Evolutionary conservation across 2,113 vertebrate species (phyloP).

Genomic region (Gambusia holbrooki): DNA sequence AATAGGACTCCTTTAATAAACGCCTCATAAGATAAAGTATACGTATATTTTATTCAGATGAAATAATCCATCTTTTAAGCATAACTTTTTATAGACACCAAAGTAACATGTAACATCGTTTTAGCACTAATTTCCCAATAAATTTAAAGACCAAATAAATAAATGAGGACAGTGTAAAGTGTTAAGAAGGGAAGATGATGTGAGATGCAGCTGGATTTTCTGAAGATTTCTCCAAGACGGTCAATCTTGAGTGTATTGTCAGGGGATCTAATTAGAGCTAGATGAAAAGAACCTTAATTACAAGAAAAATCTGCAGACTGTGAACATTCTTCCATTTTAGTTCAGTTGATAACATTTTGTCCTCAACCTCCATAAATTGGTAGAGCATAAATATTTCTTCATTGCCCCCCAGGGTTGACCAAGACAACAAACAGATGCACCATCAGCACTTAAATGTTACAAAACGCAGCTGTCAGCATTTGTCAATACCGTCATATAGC

Average conservation of each 20-base stretch:
- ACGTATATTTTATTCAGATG: too few species aligned
- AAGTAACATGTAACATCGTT: background rate
- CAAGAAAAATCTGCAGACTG: conserved; percentile 27
- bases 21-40: background rate
- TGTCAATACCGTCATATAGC: conserved; percentile 1
- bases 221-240: conserved; percentile 14
- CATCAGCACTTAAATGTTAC: conserved; percentile 47
- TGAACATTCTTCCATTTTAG: conserved; percentile 11
- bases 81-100: background rate
- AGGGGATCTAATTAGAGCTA: conserved; percentile 49
- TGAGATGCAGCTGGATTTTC: background rate
- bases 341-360: conserved; percentile 11
- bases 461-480: conserved; percentile 34
- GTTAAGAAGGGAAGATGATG: background rate
- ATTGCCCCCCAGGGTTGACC: conserved; percentile 26
- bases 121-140: background rate
- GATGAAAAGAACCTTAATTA: conserved; percentile 54
- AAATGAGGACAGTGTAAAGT: background rate
- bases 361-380: conserved; percentile 24
- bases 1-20: background rate
- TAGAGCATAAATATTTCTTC: conserved; percentile 28
- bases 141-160: background rate
- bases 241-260: conserved; percentile 13
- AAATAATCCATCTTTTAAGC: background rate
- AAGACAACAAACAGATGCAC: conserved; percentile 33